Percentiles rank a stretch among this genome's conserved stretches.
These are phyloP conservation scores for Mastigias papua DNA, from an alignment of 30 jellyfish, hydroid and myxozoan species.

Conservation along the genomic window DNA sequence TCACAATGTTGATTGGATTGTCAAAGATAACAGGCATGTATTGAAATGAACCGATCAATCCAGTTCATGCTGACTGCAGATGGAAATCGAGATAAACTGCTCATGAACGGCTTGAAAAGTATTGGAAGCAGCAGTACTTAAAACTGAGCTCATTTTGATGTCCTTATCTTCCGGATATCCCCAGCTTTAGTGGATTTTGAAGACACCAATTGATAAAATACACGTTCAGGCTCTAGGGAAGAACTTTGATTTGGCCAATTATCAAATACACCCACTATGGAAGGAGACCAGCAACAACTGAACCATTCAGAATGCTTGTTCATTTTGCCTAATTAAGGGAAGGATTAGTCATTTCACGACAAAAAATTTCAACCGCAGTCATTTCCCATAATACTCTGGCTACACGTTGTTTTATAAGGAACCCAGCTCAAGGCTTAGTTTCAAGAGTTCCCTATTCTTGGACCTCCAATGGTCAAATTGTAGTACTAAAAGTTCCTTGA, in stretches of 20 bases:
- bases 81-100: background rate
- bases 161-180: constrained; percentile 6
- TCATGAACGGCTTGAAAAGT: background rate
- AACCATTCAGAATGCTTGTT: too few relatives aligned
- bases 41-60: background rate
- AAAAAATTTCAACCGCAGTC: too few relatives aligned
- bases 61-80: background rate
- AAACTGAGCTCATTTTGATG: background rate
- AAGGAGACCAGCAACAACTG: too few relatives aligned
- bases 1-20: background rate
- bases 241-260: background rate
- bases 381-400: too few relatives aligned
- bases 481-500: too few relatives aligned
- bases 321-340: too few relatives aligned
- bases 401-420: too few relatives aligned
- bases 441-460: too few relatives aligned
- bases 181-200: background rate
- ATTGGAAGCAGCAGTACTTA: background rate
- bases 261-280: background rate
- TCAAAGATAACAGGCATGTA: background rate
- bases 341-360: too few relatives aligned
- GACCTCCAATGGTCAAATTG: too few relatives aligned
- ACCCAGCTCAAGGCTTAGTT: too few relatives aligned
- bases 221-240: background rate
- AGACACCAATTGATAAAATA: too few relatives aligned